Conservation (phyloP, 35 echinoderm and acorn worm species). For the Stichopus chloronotus region DNA sequence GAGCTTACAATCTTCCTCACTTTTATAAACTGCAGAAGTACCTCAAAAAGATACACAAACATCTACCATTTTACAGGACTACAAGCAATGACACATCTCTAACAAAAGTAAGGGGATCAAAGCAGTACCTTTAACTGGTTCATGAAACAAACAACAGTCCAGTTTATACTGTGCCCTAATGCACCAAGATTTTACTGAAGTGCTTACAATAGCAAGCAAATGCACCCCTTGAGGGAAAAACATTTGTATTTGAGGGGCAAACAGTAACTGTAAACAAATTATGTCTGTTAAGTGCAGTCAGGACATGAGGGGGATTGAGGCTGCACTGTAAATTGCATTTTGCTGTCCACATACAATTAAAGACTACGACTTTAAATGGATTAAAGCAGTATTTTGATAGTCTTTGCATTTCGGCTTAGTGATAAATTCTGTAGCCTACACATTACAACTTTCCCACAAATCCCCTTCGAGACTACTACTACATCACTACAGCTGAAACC, state of each 20-base stretch:
- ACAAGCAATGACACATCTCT: not conserved
- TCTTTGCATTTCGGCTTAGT: no score
- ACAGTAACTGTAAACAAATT: not conserved
- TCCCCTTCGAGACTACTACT: no score
- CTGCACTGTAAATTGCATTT: no score
- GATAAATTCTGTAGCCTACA: no score
- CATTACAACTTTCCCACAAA: no score
- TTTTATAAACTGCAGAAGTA: not conserved
- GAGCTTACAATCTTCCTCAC: no score
- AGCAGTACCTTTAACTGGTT: not conserved
- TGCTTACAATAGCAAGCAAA: not conserved
- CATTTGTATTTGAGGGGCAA: constrained; percentile 17
- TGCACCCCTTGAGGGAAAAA: constrained; percentile 9
- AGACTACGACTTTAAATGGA: no score
- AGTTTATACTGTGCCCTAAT: not conserved
- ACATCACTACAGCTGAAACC: no score
- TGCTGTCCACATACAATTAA: no score
- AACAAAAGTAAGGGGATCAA: not conserved
- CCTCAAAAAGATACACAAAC: constrained; percentile 4
- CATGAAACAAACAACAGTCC: not conserved
- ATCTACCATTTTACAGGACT: not conserved
- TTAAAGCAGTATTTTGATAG: no score
- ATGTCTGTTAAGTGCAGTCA: not conserved
- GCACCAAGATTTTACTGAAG: constrained; percentile 34
- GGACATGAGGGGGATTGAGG: not conserved